phyloP scores from a whole-genome alignment of 2,113 vertebrate genomes.

The Heteronetta atricapilla region DNA sequence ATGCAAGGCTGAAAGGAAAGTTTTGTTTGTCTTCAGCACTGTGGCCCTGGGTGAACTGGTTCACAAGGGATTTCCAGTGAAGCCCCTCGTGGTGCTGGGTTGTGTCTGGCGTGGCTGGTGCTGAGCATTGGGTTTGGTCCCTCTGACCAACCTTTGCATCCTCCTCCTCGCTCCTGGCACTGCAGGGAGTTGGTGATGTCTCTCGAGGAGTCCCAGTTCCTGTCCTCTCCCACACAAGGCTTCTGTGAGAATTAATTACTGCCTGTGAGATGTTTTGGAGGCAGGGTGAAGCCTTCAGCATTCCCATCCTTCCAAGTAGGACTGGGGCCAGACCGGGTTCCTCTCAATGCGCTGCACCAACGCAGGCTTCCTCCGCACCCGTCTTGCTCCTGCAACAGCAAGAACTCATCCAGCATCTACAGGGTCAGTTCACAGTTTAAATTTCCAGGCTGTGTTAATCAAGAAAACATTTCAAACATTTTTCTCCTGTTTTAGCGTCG shows the following conservation, averaged over 20 bases:
- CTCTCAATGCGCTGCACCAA: not conserved
- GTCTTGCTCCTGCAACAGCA: not conserved
- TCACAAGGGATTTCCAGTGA: not conserved
- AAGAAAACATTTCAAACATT: not conserved
- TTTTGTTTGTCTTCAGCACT: not conserved
- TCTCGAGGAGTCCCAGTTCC: not conserved
- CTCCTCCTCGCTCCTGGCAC: not conserved
- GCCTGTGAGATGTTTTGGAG: not conserved
- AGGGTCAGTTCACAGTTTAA: not conserved
- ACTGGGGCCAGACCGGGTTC: not conserved
- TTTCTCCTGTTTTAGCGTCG: not conserved
- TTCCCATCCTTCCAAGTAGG: not conserved
- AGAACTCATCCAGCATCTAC: not conserved
- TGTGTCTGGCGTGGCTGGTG: not conserved
- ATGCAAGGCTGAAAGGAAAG: not conserved
- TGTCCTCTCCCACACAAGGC: not conserved
- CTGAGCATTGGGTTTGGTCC: not conserved
- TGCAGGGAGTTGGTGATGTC: not conserved
- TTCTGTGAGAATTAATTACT: not conserved
- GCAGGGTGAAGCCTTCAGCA: not conserved
- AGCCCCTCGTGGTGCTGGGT: not conserved
- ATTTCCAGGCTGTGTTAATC: not conserved
- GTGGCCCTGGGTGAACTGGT: not conserved
- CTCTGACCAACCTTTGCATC: not conserved
- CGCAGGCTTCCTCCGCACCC: not conserved